Conservation (phyloP, 2,888 invertebrate genomes). For the Trachelus stipa region DNA sequence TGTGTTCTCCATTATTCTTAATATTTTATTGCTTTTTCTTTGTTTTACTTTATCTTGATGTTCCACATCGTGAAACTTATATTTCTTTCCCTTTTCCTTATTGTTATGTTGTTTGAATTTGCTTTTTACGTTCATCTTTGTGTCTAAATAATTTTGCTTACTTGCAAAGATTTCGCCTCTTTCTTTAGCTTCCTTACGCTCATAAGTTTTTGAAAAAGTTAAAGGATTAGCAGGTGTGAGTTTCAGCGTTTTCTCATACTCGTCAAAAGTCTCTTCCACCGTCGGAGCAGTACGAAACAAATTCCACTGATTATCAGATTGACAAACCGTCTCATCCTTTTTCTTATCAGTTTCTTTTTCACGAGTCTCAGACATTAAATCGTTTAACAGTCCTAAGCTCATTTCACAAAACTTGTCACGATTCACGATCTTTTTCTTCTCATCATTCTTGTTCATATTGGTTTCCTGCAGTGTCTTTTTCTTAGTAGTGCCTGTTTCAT, state of each 20-base stretch:
- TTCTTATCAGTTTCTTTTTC: slow-evolving; percentile 9
- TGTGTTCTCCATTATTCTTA: background rate
- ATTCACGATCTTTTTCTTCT: background rate
- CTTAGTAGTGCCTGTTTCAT: slow-evolving; percentile 22
- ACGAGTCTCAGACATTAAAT: slow-evolving; percentile 21
- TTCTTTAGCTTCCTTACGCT: background rate
- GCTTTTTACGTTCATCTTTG: background rate
- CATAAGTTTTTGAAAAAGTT: background rate
- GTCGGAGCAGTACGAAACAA: slow-evolving; percentile 35
- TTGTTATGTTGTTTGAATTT: background rate
- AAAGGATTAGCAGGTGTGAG: slow-evolving; percentile 21
- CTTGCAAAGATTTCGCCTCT: background rate
- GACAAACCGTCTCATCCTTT: slow-evolving; percentile 12
- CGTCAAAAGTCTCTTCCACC: slow-evolving; percentile 24
- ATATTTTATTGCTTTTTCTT: background rate
- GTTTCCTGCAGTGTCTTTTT: slow-evolving; percentile 16
- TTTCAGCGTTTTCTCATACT: slow-evolving; percentile 36
- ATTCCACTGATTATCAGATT: slow-evolving; percentile 37
- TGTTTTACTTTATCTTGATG: background rate
- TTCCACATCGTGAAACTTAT: background rate
- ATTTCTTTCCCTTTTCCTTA: background rate
- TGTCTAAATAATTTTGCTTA: background rate
- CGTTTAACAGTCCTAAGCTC: slow-evolving; percentile 5
- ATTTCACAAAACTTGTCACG: background rate
- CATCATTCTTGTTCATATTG: background rate